A percentile compares a stretch with the other conserved stretches of the same genome.
phyloP scores from a whole-genome alignment of 2,113 vertebrate genomes.

The Danionella cerebrum region DNA sequence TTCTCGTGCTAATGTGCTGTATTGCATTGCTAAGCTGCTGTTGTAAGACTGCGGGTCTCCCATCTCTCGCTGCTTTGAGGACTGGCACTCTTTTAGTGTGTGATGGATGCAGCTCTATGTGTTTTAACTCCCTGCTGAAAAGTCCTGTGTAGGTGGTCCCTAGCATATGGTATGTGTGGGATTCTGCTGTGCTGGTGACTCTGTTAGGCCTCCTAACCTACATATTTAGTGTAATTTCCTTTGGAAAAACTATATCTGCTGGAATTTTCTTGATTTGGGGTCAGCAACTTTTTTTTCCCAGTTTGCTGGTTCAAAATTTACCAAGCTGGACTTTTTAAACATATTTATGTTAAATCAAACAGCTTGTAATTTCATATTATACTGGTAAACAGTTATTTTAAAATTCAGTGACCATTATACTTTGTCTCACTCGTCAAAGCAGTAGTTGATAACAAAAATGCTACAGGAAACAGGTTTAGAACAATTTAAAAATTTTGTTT shows the following conservation, averaged over 20 bases:
- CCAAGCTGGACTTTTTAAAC: background rate
- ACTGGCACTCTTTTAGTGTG: background rate
- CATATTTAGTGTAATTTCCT: background rate
- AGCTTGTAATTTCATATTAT: too few relatives aligned
- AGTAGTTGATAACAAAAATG: too few relatives aligned
- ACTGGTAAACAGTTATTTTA: too few relatives aligned
- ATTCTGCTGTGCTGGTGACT: background rate
- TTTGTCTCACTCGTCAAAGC: too few relatives aligned
- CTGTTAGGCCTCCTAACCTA: background rate
- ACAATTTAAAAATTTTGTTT: too few relatives aligned
- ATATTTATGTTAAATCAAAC: too few relatives aligned
- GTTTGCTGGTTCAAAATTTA: background rate
- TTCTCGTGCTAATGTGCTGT: constrained; percentile 15
- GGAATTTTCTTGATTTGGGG: background rate
- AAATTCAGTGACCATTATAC: too few relatives aligned
- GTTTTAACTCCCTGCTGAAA: constrained; percentile 9
- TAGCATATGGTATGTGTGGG: constrained; percentile 7
- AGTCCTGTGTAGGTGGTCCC: background rate
- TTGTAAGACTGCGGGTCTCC: background rate
- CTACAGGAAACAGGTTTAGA: too few relatives aligned
- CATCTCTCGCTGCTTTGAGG: constrained; percentile 11
- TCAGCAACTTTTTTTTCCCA: background rate
- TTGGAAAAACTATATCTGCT: background rate
- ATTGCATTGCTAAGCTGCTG: constrained; percentile 12
- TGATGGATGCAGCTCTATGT: constrained; percentile 4